Percentiles rank a stretch among this genome's conserved stretches.
These are phyloP conservation scores for Polia nebulosa DNA, from an alignment of 2,888 invertebrate genomes.

Conservation along the genomic window DNA sequence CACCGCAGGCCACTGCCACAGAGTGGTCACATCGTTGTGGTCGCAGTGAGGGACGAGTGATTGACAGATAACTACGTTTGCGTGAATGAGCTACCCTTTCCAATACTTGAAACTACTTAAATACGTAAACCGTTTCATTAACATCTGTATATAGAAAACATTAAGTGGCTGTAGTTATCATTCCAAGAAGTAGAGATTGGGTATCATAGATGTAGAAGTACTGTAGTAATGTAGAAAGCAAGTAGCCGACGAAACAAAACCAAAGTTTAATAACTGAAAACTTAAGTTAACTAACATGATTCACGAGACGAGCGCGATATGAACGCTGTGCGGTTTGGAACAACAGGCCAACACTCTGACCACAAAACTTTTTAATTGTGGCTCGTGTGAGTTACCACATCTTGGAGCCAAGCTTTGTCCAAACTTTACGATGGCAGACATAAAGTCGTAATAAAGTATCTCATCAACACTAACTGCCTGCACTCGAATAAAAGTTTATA, in stretches of 20 bases:
- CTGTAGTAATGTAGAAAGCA: too few species aligned
- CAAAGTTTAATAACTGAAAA: conserved; percentile 17
- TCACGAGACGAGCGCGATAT: conserved; percentile 1
- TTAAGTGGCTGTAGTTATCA: neutral
- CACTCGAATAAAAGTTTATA: conserved; percentile 80
- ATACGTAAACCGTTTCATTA: too few species aligned
- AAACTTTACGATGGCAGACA: conserved; percentile 61
- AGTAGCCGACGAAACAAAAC: neutral
- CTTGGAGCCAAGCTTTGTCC: conserved; percentile 45
- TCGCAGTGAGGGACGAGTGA: conserved; percentile 6
- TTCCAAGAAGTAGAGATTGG: neutral
- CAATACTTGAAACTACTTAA: too few species aligned
- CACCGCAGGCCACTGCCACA: neutral
- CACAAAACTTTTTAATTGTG: conserved; percentile 42
- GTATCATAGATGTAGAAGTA: neutral
- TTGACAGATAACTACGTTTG: conserved; percentile 26
- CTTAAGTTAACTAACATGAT: conserved; percentile 20
- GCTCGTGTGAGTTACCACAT: conserved; percentile 34
- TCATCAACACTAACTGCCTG: conserved; percentile 75
- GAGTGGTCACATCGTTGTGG: conserved; percentile 16
- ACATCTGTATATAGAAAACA: neutral
- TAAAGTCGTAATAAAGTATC: conserved; percentile 72
- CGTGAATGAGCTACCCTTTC: conserved; percentile 3
- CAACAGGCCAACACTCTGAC: conserved; percentile 18
- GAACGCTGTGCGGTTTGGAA: conserved; percentile 14